Conservation (phyloP, 2,797 vertebrate species). For the Anomalospiza imberbis region DNA sequence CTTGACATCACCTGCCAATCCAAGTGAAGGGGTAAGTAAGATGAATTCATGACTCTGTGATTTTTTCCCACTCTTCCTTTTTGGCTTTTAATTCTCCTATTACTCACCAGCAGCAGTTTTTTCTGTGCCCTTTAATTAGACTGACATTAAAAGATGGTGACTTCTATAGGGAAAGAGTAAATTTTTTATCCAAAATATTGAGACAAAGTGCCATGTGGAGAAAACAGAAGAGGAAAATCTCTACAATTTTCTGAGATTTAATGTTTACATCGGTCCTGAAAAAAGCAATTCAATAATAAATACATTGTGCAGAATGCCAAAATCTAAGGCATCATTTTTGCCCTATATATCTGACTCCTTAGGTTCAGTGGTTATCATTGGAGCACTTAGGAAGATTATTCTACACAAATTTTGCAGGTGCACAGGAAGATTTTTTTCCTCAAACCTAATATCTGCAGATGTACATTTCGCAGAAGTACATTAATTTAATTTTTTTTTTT, state of each 20-base stretch:
- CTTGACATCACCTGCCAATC: background rate
- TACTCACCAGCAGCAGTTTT: background rate
- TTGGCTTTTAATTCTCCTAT: background rate
- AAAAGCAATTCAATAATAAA: background rate
- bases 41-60: background rate
- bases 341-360: background rate
- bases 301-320: background rate
- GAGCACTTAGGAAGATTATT: background rate
- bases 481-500: background rate
- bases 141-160: background rate
- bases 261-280: background rate
- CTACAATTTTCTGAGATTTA: background rate
- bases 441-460: constrained; percentile 8
- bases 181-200: background rate
- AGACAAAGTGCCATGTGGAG: background rate
- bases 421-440: background rate
- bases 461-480: background rate
- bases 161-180: background rate
- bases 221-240: background rate
- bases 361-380: background rate
- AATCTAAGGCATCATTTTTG: background rate
- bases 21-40: background rate
- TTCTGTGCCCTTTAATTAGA: background rate
- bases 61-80: background rate
- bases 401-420: background rate